Base-by-base conservation (phyloP, 37 sponge, comb jelly and placozoan genomes). In the Chondrosia reniformis region DNA sequence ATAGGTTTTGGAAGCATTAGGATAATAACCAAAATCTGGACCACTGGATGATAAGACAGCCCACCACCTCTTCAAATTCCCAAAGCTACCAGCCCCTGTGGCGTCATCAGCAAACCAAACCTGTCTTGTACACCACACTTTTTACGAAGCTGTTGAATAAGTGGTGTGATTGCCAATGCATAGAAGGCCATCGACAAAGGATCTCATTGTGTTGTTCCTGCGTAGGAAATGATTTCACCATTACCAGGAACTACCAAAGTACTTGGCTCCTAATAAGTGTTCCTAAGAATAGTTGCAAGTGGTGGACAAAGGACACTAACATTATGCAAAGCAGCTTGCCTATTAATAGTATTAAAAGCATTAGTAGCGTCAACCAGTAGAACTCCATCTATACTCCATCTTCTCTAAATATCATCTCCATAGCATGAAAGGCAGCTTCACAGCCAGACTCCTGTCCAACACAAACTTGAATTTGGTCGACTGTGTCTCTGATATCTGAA, bases 181-280 rank as follows among this genome's bases (percentile, higher is more conserved):
- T 83, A 83, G 74, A 83, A 72, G 54, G 84, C 77, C 84, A 67
- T 83, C 19, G 84, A 77, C 28, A 76, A 57, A 19, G 77, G 77
- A 25, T 76, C 78, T 6, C 82, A 75, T 41, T 82, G 82, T 13
- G 75, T 82, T 13, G 75, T 74, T 28, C 82, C 82, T 61, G 73
- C 84, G 37, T 30, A 67, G 7, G 84, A 83, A 21, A 65, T 30
- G 22, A 83, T 55, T 52, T 40, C 37, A 40, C 43, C 76, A 10
- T 71, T 74, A 55, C 55, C 84, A 9, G 41, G 2, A 25, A 79
- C 45, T 8, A 52, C 25, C 21, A 64, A 12, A 34, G 15, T 79
- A 37, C 76, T 55, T 15, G 61, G 30, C 4, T 30, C 32, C 39
- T 38, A 45, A 33, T 82, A 82, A 28, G 82, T 74, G 40, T 82